Evolutionary conservation across 2,888 invertebrate species (phyloP), one percentile per base, ranked within the genome.

Genomic region (Chymomyza amoena): DNA sequence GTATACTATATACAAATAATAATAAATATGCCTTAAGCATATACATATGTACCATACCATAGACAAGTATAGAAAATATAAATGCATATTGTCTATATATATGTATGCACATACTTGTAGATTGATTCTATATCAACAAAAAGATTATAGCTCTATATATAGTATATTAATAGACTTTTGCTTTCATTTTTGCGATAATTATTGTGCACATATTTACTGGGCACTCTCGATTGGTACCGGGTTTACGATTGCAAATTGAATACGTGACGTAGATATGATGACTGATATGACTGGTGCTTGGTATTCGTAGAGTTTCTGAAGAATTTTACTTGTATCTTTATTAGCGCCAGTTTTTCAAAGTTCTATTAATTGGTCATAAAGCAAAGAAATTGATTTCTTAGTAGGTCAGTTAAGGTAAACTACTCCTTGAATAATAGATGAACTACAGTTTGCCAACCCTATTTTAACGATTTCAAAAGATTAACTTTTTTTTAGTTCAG

Each of bases 101-200:
- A n/a, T 16, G 54, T 54, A n/a, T 16, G 54, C 52, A 56, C 36
- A 66, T 69, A 73, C 73, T 73, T 69, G 64, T 64, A 45, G 39
- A 13, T 45, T 82, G 81, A 82, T 84, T 82, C 81, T 81, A 83
- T 81, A 81, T 81, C 84, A 82, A 72, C 59, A 57, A 32, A 64
- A 66, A 45, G 39, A 45, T 45, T 45, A 45, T 13, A 45, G 73
- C 73, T 52, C 50, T 64, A 64, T 68, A 68, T 63, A 63, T 28
- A 62, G 61, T 69, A 63, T 69, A 13, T 45, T 45, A 45, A 63
- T 69, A 4, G 73, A 39, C 39, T 45, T 45, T 45, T 45, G 39
- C 39, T 45, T 45, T 45, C 39, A 13, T 45, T 45, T 45, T 13
- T 45, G 39, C 39, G 39, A 45, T 45, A 45, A 45, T 45, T 45